These are phyloP conservation scores for Cardiocondyla obscurior DNA, from an alignment of 1,140 invertebrate genomes.

Conservation along the genomic window DNA sequence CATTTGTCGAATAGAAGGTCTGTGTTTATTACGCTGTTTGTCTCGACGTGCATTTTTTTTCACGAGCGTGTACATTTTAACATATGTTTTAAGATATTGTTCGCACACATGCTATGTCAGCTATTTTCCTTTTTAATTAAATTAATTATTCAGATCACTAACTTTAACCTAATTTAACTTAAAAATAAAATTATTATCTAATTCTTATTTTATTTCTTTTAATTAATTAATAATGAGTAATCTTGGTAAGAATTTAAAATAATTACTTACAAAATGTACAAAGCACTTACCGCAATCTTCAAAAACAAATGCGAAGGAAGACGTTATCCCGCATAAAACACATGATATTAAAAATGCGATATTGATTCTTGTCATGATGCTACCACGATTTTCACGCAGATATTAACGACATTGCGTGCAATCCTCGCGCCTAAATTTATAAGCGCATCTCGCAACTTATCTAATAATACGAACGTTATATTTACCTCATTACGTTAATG, in stretches of 20 bases:
- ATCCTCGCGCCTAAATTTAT: slow-evolving; percentile 32
- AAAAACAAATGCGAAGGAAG: slow-evolving; percentile 31
- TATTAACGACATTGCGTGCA: slow-evolving; percentile 27
- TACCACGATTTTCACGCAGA: neutral
- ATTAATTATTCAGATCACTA: too few species aligned
- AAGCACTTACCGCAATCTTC: slow-evolving; percentile 70
- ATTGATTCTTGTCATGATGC: slow-evolving; percentile 49
- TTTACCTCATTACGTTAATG: slow-evolving; percentile 31
- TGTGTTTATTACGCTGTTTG: too few species aligned
- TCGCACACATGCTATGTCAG: too few species aligned
- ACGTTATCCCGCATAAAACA: slow-evolving; percentile 19
- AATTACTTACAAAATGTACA: neutral
- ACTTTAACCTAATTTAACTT: too few species aligned
- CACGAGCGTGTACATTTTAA: too few species aligned
- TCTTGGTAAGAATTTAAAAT: neutral
- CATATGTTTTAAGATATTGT: too few species aligned
- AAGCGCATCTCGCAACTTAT: slow-evolving; percentile 3
- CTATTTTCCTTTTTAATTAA: too few species aligned
- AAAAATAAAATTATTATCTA: too few species aligned
- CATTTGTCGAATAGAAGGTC: too few species aligned
- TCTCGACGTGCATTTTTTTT: too few species aligned
- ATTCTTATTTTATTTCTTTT: neutral
- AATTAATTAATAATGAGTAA: neutral
- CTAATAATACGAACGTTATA: slow-evolving; percentile 13
- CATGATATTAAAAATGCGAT: neutral